These are phyloP conservation scores for Triplophysa bombifrons DNA, from an alignment of 2,797 vertebrate species.

Conservation along the genomic window DNA sequence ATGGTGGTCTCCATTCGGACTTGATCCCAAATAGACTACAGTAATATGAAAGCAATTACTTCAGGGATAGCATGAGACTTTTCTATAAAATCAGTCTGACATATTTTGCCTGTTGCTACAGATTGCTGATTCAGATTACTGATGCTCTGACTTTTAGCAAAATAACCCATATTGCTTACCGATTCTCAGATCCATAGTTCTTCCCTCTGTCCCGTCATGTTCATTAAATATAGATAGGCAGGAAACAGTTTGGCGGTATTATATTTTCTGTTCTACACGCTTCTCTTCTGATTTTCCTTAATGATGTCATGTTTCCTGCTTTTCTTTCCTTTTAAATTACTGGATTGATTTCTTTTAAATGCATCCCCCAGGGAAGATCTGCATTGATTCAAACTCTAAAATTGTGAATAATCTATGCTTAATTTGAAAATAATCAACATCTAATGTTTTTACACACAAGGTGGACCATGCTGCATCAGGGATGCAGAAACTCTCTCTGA, in stretches of 20 bases:
- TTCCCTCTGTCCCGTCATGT: not conserved
- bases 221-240: slow-evolving; percentile 2
- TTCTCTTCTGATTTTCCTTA: slow-evolving; percentile 21
- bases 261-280: no score
- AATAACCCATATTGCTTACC: not conserved
- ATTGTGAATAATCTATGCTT: not conserved
- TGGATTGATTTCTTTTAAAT: not conserved
- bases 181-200: slow-evolving; percentile 23
- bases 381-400: not conserved
- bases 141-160: not conserved
- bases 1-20: not conserved
- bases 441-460: slow-evolving; percentile 32
- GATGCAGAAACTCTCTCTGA: slow-evolving; percentile 69
- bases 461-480: slow-evolving; percentile 53
- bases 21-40: not conserved
- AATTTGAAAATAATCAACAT: not conserved
- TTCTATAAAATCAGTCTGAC: not conserved
- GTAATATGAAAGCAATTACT: no score
- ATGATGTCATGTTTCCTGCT: slow-evolving; percentile 20
- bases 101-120: not conserved
- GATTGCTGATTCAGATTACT: not conserved
- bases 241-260: no score
- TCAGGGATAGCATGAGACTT: no score
- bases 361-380: not conserved
- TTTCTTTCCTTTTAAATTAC: not conserved